Evolutionary conservation across 1,140 invertebrate genomes (phyloP), one percentile per base, ranked within the genome.

Genomic region (Cyclargus thomasi): DNA sequence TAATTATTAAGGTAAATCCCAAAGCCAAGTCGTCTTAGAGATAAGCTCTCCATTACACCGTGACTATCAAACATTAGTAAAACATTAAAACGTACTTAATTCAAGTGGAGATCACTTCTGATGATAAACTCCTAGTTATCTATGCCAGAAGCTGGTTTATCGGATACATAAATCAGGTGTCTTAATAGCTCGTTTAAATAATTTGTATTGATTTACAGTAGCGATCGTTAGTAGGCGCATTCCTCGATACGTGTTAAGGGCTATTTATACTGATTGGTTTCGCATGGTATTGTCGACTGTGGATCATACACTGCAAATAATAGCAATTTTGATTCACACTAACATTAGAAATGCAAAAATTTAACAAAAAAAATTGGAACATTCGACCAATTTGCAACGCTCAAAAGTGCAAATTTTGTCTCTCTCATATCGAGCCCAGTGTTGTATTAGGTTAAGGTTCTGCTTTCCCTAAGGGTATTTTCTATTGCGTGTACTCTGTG

Each of bases 191-290:
- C 39, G 39, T 47, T 47, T 47, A 47, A 47, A 47, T 47, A 47
- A 47, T 47, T 47, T 47, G 39, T 47, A 47, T 47, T 47, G 39
- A 47, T 47, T 47, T 47, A 47, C 39, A 14, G 39, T 47, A 16
- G 39, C 39, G 14, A 11, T 47, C 39, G 39, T 16, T 47, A 47
- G 29, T 35, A 35, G 39, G 14, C 39, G 14, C 39, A 47, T 47
- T 47, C 39, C 39, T 47, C 14, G 11, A 14, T 47, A 47, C 39
- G 39, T 47, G 39, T 47, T 47, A 47, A 47, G 39, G 39, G 11
- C 17, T 63, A 63, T 63, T 36, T 63, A 18, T 35, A 63, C 62
- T 63, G n/a, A 35, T 17, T 36, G 36, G 8, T 39, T 39, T 39
- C 0, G 36, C 36, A 39, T 8, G 36, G 1, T 39, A 39, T 39